These are phyloP conservation scores for Halocaridina rubra DNA, from an alignment of 2,888 invertebrate genomes.

Conservation along the genomic window DNA sequence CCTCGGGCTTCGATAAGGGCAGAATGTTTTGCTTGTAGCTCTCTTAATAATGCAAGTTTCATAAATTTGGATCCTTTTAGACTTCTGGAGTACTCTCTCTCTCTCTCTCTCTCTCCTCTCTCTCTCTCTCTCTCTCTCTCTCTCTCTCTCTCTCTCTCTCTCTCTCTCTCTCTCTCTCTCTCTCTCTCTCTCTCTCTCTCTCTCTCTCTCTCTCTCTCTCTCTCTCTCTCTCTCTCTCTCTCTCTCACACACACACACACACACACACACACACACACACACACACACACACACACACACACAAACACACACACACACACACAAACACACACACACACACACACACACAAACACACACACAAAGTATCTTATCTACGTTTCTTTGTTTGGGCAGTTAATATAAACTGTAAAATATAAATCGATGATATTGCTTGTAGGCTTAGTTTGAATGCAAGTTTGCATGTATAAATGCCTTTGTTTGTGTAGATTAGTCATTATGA, in stretches of 20 bases:
- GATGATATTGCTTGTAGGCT: neutral
- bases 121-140: neutral
- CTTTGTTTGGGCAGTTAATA: no score
- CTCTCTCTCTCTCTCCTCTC: neutral
- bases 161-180: neutral
- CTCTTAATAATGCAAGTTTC: no score
- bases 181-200: constrained; percentile 11
- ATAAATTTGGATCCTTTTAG: neutral
- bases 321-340: no score
- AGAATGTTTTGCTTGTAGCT: no score
- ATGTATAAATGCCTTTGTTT: neutral
- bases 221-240: neutral
- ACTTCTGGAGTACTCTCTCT: no score
- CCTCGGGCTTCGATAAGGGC: no score
- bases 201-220: neutral
- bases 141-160: neutral
- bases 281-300: no score
- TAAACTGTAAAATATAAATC: no score
- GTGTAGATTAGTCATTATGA: no score
- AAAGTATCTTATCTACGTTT: no score
- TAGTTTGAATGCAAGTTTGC: neutral
- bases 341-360: no score
- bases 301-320: no score
- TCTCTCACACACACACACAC: neutral
- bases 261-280: neutral